A percentile compares a stretch with the other conserved stretches of the same genome.
These are phyloP conservation scores for Pterobdella sp. DNA, from an alignment of 2,888 invertebrate genomes.

Conservation along the genomic window DNA sequence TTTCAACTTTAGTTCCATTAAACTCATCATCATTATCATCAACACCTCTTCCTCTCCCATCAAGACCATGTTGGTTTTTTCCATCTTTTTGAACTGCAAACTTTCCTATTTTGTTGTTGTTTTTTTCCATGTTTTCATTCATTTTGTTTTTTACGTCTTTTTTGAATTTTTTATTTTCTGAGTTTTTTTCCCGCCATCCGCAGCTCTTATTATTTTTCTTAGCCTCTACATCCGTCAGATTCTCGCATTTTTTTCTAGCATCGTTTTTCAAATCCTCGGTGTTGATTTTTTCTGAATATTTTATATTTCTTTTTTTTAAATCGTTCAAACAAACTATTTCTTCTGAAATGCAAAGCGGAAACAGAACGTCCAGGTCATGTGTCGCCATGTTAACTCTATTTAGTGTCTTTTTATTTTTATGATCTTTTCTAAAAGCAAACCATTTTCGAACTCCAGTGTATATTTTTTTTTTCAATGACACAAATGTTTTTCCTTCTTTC, in stretches of 20 bases:
- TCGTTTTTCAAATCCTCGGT: conserved; percentile 8
- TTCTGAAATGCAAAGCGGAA: background rate
- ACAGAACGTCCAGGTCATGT: background rate
- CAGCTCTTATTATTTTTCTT: background rate
- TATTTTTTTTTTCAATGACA: background rate
- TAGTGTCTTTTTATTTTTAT: background rate
- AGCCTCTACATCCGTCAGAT: background rate
- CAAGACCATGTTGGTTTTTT: background rate
- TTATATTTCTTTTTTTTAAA: background rate
- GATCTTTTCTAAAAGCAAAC: background rate
- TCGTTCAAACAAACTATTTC: background rate
- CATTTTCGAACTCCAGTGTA: background rate
- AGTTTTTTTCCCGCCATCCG: too few relatives aligned
- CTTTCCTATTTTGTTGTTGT: background rate
- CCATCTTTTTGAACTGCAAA: background rate
- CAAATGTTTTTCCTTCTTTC: background rate
- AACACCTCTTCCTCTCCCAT: background rate
- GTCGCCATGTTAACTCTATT: background rate
- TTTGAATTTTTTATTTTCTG: background rate
- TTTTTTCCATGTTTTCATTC: background rate
- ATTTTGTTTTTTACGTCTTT: background rate
- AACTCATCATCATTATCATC: background rate
- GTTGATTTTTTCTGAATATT: background rate
- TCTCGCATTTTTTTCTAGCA: background rate
- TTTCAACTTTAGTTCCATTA: background rate